Conservation (phyloP, 2,113 vertebrate genomes). For the Marmota flaviventris region DNA sequence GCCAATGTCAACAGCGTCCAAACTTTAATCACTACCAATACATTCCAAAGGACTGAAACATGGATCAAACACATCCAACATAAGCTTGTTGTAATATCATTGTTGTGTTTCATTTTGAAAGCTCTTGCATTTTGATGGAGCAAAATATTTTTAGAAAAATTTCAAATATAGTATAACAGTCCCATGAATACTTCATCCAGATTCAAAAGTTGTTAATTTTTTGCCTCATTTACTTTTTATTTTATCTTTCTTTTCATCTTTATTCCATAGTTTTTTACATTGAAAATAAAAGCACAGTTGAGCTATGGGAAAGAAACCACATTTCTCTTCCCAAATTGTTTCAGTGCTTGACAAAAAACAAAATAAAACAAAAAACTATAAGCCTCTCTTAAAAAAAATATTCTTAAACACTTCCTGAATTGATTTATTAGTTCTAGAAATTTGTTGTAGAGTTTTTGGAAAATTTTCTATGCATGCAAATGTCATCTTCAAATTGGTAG, state of each 20-base stretch:
- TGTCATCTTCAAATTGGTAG: not conserved
- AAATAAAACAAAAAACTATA: not conserved
- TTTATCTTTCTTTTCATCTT: not conserved
- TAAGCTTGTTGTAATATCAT: not conserved
- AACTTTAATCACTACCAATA: not conserved
- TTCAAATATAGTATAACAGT: not conserved
- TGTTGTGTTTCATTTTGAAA: not conserved
- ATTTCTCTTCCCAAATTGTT: not conserved
- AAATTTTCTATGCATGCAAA: not conserved
- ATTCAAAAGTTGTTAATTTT: not conserved
- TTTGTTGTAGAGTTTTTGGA: not conserved
- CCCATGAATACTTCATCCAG: not conserved
- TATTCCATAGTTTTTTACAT: not conserved
- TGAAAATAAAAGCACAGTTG: not conserved
- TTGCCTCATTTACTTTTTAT: not conserved
- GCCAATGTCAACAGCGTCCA: fast-evolving
- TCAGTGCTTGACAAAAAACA: not conserved
- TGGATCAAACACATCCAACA: not conserved
- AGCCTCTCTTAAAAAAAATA: not conserved
- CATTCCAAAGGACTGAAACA: not conserved
- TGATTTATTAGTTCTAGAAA: not conserved
- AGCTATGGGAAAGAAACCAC: not conserved
- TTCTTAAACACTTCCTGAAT: not conserved
- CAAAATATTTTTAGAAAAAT: not conserved
- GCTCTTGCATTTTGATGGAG: not conserved